Conservation (phyloP, 2,888 invertebrate species). For the Slavum lentiscoides region DNA sequence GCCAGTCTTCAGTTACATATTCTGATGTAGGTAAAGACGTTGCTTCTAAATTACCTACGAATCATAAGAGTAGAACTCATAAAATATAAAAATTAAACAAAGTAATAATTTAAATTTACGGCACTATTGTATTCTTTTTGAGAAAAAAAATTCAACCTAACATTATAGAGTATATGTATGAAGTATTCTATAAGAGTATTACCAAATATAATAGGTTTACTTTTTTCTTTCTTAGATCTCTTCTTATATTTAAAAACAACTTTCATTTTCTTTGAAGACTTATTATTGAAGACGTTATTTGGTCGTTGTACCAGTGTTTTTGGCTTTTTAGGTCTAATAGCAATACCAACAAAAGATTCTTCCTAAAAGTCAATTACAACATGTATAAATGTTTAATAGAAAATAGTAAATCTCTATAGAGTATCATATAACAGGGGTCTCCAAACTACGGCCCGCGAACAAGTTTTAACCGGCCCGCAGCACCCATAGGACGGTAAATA, state of each 20-base stretch:
- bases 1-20: slow-evolving; percentile 34
- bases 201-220: slow-evolving; percentile 1
- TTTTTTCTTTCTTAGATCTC: slow-evolving; percentile 27
- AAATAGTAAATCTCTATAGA: too few species aligned
- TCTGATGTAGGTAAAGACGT: slow-evolving; percentile 19
- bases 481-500: too few species aligned
- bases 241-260: slow-evolving; percentile 34
- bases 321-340: not conserved
- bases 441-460: too few species aligned
- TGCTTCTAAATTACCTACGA: slow-evolving; percentile 3
- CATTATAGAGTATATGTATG: too few species aligned
- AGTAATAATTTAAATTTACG: not conserved
- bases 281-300: slow-evolving; percentile 6
- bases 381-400: not conserved
- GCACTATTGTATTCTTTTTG: too few species aligned
- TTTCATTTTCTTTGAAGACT: slow-evolving; percentile 32
- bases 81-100: too few species aligned
- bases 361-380: slow-evolving; percentile 28
- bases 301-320: slow-evolving; percentile 18
- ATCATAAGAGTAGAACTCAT: not conserved
- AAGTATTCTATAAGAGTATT: too few species aligned
- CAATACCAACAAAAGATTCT: slow-evolving; percentile 16
- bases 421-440: too few species aligned
- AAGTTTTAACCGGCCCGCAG: too few species aligned
- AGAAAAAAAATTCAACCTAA: too few species aligned